These are phyloP conservation scores for Orchestia grillus DNA, from an alignment of 1,140 invertebrate genomes.

Conservation along the genomic window DNA sequence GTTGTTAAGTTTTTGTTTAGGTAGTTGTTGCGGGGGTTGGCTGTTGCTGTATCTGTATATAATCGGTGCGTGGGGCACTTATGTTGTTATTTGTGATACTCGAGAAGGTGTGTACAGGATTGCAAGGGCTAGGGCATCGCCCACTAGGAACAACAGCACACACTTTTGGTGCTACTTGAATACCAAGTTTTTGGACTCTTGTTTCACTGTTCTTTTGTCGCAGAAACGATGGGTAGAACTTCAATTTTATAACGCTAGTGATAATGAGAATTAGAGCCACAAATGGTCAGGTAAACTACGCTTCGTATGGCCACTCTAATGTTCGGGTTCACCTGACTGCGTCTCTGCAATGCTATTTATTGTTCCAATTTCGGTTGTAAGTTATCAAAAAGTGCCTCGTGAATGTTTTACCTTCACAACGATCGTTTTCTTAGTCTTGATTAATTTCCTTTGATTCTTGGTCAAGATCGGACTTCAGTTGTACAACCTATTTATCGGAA, in stretches of 20 bases:
- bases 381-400: conserved; percentile 36
- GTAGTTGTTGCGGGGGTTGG: conserved; percentile 24
- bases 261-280: background rate
- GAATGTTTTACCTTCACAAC: conserved; percentile 15
- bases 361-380: background rate
- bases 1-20: conserved; percentile 51
- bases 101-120: background rate
- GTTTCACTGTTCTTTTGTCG: background rate
- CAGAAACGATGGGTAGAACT: background rate
- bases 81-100: conserved; percentile 27
- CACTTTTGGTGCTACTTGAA: background rate
- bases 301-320: background rate
- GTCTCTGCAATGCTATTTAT: background rate
- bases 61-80: background rate
- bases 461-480: background rate
- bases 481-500: background rate
- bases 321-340: background rate
- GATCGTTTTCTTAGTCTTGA: background rate
- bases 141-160: background rate
- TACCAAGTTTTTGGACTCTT: background rate
- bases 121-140: background rate
- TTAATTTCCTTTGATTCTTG: background rate
- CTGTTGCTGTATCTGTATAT: background rate
- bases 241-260: background rate
- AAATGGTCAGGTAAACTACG: conserved; percentile 7